Evolutionary conservation across 2,797 vertebrate species (phyloP), one percentile per base, ranked within the genome.

Genomic region (Paratrypauchen microcephalus): DNA sequence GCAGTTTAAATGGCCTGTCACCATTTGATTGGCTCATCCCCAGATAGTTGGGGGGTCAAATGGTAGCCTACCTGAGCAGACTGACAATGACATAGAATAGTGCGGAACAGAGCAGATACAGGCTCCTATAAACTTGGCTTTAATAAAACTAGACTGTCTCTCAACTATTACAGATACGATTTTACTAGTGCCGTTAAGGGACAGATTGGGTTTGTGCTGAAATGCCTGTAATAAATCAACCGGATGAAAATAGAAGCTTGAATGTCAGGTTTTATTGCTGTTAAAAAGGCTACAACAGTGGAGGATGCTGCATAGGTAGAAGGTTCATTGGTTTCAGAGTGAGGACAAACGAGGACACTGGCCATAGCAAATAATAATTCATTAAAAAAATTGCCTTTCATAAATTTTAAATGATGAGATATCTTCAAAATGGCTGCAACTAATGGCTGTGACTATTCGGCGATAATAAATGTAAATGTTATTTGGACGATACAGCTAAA

Each of bases 1-100:
- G 18, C 72, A 69, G 75, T 83, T 55, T 83, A 87, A 92, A 88
- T 86, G 74, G 82, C 74, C 77, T 91, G 79, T 85, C 77, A 81
- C 57, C 68, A 30, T 72, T 24, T 80, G 78, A 87, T 85, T 75
- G 82, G 67, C 73, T 79, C 81, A 57, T 78, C 71, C 73, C 47
- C 13, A 21, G 70, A 78, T 74, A 72, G 57, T 79, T 70, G 81
- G 58, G 58, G 21, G 72, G 72, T 84, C 72, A 75, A 72, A 79
- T 56, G 54, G 60, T 76, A 57, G 6, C 13, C 55, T 28, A 56
- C 75, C 65, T 70, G 66, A 73, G 57, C 59, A 60, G 65, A 78
- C 23, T 67, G 67, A 71, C 70, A 71, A 62, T 66, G 45, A 65
- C 63, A 23, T 18, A 32, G 5, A 4, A 45, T 1, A 45, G n/a